Evolutionary conservation across 1,140 invertebrate species (phyloP).

Genomic region (Eulimnadia texana): DNA sequence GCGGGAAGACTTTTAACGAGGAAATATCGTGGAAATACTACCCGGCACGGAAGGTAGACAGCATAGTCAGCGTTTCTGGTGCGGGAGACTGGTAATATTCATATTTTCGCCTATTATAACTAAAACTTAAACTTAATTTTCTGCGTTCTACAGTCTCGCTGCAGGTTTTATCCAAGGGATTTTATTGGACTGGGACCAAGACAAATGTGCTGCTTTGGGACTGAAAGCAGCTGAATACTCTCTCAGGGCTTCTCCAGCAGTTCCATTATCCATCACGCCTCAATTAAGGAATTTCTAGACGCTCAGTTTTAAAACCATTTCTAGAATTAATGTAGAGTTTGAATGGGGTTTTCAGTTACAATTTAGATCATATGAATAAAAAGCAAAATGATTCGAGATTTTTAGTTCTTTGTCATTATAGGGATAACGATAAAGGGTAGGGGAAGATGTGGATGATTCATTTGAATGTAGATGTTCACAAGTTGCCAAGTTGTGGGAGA

Average conservation of each 20-base stretch:
- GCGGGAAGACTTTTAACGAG: neutral
- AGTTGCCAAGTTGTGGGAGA: too few relatives aligned
- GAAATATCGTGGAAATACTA: slow-evolving; percentile 8
- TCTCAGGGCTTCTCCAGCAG: slow-evolving; percentile 22
- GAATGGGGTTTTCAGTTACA: too few relatives aligned
- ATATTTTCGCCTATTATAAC: slow-evolving; percentile 18
- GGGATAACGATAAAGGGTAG: too few relatives aligned
- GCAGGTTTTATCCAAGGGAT: slow-evolving; percentile 36
- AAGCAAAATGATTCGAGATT: too few relatives aligned
- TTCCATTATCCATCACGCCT: neutral
- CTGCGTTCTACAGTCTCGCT: slow-evolving; percentile 31
- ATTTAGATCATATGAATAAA: too few relatives aligned
- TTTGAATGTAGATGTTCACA: too few relatives aligned
- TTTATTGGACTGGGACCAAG: slow-evolving; percentile 29
- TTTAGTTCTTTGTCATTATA: too few relatives aligned
- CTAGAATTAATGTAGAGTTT: too few relatives aligned
- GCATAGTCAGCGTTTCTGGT: slow-evolving; percentile 39
- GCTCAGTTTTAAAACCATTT: neutral
- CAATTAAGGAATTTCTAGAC: neutral
- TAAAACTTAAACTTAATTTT: slow-evolving; percentile 18
- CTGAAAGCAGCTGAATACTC: slow-evolving; percentile 35
- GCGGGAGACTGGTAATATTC: slow-evolving; percentile 35
- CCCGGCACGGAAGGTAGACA: slow-evolving; percentile 19
- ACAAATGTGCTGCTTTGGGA: slow-evolving; percentile 31
- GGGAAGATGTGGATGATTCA: too few relatives aligned